Conservation (phyloP, 2,888 invertebrate species). For the Caenorhabditis virilis region DNA sequence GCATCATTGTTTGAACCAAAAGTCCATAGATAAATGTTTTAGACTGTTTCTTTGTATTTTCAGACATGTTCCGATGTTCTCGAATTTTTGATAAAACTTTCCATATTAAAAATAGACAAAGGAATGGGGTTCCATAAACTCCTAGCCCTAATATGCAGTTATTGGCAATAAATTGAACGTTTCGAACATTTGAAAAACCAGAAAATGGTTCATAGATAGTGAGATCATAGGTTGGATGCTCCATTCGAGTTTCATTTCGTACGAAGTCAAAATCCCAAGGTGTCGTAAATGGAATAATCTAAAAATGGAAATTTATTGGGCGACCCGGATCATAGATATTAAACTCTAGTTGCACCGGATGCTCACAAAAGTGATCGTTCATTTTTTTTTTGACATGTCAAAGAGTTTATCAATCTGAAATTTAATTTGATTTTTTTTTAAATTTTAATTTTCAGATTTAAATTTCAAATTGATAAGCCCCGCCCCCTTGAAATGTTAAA, state of each 20-base stretch:
- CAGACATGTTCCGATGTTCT: slow-evolving; percentile 28
- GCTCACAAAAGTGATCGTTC: background rate
- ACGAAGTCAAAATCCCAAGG: slow-evolving; percentile 20
- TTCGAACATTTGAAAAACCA: slow-evolving; percentile 16
- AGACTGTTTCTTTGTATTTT: slow-evolving; percentile 28
- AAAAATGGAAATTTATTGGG: too few species aligned
- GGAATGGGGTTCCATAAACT: slow-evolving; percentile 22
- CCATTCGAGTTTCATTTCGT: slow-evolving; percentile 1
- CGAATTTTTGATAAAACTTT: slow-evolving; percentile 19
- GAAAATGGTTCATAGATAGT: slow-evolving; percentile 14
- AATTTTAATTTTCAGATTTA: too few species aligned
- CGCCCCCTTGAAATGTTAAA: too few species aligned
- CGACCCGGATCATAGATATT: too few species aligned
- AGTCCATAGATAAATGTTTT: slow-evolving; percentile 24
- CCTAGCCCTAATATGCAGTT: slow-evolving; percentile 19
- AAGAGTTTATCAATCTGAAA: too few species aligned
- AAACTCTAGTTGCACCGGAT: too few species aligned
- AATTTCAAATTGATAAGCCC: too few species aligned
- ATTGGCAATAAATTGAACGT: slow-evolving; percentile 16
- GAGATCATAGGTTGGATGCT: slow-evolving; percentile 26
- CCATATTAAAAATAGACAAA: slow-evolving; percentile 12
- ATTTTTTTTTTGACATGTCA: too few species aligned
- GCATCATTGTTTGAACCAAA: slow-evolving; percentile 10
- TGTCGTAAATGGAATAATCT: slow-evolving; percentile 24
- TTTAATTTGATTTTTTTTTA: too few species aligned